phyloP scores from a whole-genome alignment of 1,140 invertebrate species.

The Tetraneura akinire region DNA sequence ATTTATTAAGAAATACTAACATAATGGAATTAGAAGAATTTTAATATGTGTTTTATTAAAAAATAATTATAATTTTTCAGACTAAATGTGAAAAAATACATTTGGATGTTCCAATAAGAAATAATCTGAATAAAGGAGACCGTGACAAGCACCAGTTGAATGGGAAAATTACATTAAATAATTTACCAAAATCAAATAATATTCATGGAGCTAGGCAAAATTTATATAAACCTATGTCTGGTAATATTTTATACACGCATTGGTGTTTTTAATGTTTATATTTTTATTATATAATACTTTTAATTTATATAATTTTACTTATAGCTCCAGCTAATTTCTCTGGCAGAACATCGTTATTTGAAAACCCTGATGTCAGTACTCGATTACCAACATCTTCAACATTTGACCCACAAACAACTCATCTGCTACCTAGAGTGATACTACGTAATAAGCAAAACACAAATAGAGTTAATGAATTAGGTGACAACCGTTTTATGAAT shows the following conservation, averaged over 20 bases:
- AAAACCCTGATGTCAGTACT: not conserved
- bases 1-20: not conserved
- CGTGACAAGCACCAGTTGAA: not conserved
- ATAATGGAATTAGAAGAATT: no score
- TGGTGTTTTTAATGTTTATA: not conserved
- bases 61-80: slow-evolving; percentile 10
- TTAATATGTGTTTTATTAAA: no score
- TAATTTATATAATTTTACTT: not conserved
- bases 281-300: not conserved
- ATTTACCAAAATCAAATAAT: not conserved
- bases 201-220: not conserved
- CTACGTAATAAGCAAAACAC: not conserved
- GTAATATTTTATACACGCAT: slow-evolving; percentile 13
- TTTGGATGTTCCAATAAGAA: slow-evolving; percentile 6
- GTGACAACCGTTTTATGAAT: not conserved
- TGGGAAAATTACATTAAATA: not conserved
- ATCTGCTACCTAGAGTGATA: slow-evolving; percentile 4
- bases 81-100: slow-evolving; percentile 30
- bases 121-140: slow-evolving; percentile 3
- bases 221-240: slow-evolving; percentile 2
- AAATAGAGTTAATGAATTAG: not conserved
- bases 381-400: slow-evolving; percentile 6
- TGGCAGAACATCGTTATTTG: not conserved
- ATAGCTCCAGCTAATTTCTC: slow-evolving; percentile 4
- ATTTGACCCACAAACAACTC: not conserved